phyloP scores from a whole-genome alignment of 1,140 invertebrate species.

The Ptiloglossa arizonensis region DNA sequence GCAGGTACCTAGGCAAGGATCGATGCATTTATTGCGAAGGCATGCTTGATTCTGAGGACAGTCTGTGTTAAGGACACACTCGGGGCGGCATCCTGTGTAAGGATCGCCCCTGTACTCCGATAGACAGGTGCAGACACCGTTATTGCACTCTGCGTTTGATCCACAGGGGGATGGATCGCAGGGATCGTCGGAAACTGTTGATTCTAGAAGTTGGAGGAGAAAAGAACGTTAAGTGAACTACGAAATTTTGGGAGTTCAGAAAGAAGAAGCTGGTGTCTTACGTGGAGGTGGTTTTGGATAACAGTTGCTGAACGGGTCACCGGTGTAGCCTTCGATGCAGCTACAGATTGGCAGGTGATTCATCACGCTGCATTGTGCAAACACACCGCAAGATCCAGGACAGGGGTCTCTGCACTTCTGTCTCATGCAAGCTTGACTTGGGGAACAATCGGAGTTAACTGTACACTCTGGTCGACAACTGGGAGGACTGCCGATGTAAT shows the following conservation, averaged over 20 bases:
- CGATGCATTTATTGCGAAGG: constrained; percentile 89
- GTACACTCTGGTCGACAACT: constrained; percentile 87
- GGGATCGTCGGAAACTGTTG: constrained; percentile 78
- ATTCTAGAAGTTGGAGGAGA: constrained; percentile 60
- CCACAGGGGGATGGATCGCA: constrained; percentile 89
- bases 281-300: constrained; percentile 38
- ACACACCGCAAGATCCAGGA: constrained; percentile 89
- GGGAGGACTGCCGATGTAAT: constrained; percentile 86
- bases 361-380: constrained; percentile 86
- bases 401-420: constrained; percentile 87
- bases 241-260: neutral
- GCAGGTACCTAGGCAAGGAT: constrained; percentile 89
- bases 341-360: constrained; percentile 91
- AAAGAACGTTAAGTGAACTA: neutral
- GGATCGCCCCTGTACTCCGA: constrained; percentile 84
- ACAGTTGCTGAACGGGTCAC: constrained; percentile 85
- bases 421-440: constrained; percentile 78
- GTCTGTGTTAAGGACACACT: constrained; percentile 91
- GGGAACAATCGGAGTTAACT: constrained; percentile 82
- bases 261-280: neutral
- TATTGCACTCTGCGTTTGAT: constrained; percentile 87
- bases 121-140: constrained; percentile 88
- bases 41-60: constrained; percentile 91
- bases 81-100: constrained; percentile 85
- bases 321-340: constrained; percentile 84